Evolutionary conservation across 2,888 invertebrate species (phyloP).

Genomic region (Timema cristinae): DNA sequence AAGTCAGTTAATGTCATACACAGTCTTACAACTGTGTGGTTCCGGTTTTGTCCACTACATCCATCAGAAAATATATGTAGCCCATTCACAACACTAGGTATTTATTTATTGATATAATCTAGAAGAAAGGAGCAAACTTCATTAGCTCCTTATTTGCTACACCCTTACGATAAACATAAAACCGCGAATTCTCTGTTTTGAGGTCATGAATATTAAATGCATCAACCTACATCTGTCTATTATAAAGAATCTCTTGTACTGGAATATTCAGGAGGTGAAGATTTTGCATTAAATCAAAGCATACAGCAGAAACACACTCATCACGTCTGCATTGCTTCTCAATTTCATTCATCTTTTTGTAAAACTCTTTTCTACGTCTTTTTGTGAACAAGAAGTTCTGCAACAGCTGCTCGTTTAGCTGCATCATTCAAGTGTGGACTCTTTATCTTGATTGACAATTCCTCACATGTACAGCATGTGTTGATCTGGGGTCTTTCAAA

Average conservation of each 20-base stretch:
- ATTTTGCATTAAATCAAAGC: constrained; percentile 1
- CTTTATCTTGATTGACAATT: not conserved
- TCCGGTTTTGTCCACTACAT: constrained; percentile 3
- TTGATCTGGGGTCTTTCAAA: no score
- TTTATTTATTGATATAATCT: not conserved
- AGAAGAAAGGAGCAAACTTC: constrained; percentile 7
- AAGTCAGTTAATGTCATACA: not conserved
- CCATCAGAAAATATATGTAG: not conserved
- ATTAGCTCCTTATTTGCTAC: not conserved
- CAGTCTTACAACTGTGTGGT: not conserved
- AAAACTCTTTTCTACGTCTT: not conserved
- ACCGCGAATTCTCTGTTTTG: not conserved
- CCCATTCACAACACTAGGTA: not conserved
- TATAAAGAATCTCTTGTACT: not conserved
- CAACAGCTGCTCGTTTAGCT: constrained; percentile 4
- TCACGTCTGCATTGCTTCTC: not conserved
- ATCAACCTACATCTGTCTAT: not conserved
- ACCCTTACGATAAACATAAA: not conserved
- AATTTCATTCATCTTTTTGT: constrained; percentile 1
- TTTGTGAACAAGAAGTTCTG: no score
- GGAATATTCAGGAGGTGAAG: not conserved
- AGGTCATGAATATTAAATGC: not conserved
- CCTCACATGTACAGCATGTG: constrained; percentile 1
- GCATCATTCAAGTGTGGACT: not conserved
- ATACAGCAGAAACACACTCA: not conserved